Percentiles rank a stretch among this genome's conserved stretches.
These are phyloP conservation scores for Mylabris phalerata DNA, from an alignment of 1,140 invertebrate genomes.

Conservation along the genomic window DNA sequence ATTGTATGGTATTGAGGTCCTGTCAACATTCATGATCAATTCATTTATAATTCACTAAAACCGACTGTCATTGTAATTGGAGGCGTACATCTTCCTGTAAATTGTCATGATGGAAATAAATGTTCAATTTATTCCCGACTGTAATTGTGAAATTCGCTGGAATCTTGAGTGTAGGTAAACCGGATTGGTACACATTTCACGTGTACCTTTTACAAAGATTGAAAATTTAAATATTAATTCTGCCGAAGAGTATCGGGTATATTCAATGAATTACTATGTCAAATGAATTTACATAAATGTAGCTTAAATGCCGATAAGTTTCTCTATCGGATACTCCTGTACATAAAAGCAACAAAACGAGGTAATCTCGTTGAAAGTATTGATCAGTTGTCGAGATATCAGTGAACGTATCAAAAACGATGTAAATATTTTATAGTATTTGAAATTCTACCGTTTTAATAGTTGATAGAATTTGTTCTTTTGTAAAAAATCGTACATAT, in stretches of 20 bases:
- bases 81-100: too few species aligned
- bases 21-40: too few species aligned
- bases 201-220: slow-evolving; percentile 3
- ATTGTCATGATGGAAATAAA: too few species aligned
- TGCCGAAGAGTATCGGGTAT: background rate
- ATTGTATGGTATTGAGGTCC: too few species aligned
- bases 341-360: slow-evolving; percentile 8
- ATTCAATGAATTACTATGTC: too few species aligned
- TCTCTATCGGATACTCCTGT: slow-evolving; percentile 3
- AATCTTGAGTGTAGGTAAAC: too few species aligned
- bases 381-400: slow-evolving; percentile 9
- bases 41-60: too few species aligned
- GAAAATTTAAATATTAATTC: slow-evolving; percentile 5
- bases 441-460: background rate
- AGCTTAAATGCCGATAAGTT: slow-evolving; percentile 5
- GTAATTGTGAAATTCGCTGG: too few species aligned
- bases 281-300: background rate
- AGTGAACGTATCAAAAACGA: slow-evolving; percentile 7
- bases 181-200: background rate
- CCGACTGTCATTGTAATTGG: too few species aligned
- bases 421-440: slow-evolving; percentile 5
- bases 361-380: slow-evolving; percentile 13
- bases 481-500: too few species aligned
- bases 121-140: too few species aligned
- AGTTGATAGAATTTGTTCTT: background rate